Conservation (phyloP, 2,113 vertebrate species). For the Agapornis roseicollis region DNA sequence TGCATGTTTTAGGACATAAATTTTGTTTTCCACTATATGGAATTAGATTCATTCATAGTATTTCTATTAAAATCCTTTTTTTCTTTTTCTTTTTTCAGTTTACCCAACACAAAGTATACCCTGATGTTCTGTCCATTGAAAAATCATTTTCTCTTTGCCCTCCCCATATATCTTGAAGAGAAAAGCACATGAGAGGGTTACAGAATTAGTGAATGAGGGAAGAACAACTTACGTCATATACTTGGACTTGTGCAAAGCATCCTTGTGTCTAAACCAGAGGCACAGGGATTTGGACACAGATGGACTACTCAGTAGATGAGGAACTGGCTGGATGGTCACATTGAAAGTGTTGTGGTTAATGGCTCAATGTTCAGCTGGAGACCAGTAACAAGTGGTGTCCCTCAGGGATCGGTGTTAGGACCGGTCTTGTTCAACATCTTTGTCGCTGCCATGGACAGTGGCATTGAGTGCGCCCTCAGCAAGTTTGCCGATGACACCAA, state of each 20-base stretch:
- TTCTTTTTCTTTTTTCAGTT: background rate
- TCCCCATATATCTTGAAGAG: background rate
- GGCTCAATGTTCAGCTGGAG: background rate
- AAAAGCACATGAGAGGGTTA: background rate
- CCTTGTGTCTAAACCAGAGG: background rate
- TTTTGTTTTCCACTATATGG: background rate
- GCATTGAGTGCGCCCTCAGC: no score
- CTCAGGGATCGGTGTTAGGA: accelerated
- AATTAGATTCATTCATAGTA: background rate
- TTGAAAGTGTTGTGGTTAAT: background rate
- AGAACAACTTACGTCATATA: background rate
- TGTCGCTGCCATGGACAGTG: no score
- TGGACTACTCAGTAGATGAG: background rate
- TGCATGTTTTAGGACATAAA: background rate
- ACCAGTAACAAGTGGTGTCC: background rate
- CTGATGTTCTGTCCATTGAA: background rate
- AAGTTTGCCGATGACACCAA: no score
- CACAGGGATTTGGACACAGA: background rate
- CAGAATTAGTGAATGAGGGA: background rate
- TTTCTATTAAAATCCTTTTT: background rate
- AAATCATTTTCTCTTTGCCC: background rate
- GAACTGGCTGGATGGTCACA: background rate
- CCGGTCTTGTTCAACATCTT: no score
- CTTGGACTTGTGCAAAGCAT: background rate
- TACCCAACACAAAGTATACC: background rate